phyloP scores from a whole-genome alignment of 2,888 invertebrate genomes.

The Ennomos quercinarius region DNA sequence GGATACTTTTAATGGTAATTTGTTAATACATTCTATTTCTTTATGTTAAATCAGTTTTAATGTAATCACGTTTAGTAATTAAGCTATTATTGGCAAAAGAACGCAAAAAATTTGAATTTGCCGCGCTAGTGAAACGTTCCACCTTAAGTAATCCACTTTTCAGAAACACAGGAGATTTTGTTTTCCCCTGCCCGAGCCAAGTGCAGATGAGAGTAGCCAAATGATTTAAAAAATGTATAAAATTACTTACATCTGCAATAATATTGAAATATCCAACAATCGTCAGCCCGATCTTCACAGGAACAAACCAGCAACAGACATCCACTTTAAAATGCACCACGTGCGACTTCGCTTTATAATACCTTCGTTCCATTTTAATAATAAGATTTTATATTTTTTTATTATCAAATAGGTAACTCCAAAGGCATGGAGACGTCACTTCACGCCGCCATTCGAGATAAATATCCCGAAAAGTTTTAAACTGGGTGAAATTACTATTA shows the following conservation, averaged over 20 bases:
- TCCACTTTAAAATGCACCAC: slow-evolving; percentile 61
- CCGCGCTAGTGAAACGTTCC: no score
- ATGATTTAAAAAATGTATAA: not conserved
- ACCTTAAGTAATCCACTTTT: no score
- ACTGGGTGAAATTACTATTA: slow-evolving; percentile 48
- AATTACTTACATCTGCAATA: slow-evolving; percentile 58
- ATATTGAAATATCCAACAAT: slow-evolving; percentile 63
- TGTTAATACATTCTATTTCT: no score
- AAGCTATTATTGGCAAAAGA: no score
- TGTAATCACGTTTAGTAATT: no score
- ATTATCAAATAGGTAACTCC: slow-evolving; percentile 2
- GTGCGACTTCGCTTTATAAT: slow-evolving; percentile 51
- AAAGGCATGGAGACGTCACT: slow-evolving; percentile 17
- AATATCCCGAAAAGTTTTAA: slow-evolving; percentile 34
- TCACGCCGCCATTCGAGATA: slow-evolving; percentile 29
- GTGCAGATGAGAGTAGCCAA: no score
- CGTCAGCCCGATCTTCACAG: slow-evolving; percentile 62
- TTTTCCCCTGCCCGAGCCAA: no score
- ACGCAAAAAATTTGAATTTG: no score
- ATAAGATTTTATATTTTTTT: not conserved
- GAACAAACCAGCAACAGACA: slow-evolving; percentile 63
- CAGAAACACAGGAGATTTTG: no score
- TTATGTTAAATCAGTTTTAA: no score
- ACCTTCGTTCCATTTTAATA: slow-evolving; percentile 43
- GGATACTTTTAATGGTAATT: no score